A percentile compares a stretch with the other conserved stretches of the same genome.
Evolutionary conservation across 2,797 vertebrate genomes (phyloP).

Genomic region (Phrynocephalus vlangalii): DNA sequence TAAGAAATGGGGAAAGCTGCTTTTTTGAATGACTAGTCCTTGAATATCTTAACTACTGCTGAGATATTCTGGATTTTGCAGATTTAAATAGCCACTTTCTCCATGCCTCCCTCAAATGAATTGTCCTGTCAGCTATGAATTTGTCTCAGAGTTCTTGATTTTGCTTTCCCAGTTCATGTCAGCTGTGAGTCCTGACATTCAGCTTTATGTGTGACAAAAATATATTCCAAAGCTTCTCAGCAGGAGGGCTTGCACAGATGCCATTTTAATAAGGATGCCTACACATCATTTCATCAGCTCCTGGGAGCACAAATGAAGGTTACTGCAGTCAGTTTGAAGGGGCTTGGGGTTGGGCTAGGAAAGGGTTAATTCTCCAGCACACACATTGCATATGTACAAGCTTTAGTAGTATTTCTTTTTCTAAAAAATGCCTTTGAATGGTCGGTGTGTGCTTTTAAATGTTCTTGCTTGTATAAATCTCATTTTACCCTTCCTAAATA

Average conservation of each 20-base stretch:
- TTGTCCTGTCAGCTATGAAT: background rate
- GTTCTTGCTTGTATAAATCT: slow-evolving; percentile 2
- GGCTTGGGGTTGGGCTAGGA: background rate
- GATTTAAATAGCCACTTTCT: too few relatives aligned
- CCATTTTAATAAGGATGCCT: slow-evolving; percentile 3
- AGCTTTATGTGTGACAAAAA: background rate
- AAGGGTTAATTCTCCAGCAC: background rate
- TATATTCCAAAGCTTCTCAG: slow-evolving; percentile 2
- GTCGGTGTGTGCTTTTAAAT: background rate
- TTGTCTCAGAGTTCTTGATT: background rate
- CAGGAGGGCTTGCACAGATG: background rate
- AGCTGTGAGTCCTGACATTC: background rate
- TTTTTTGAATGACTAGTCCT: too few relatives aligned
- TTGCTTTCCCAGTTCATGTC: background rate
- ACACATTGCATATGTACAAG: background rate
- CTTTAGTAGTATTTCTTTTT: background rate
- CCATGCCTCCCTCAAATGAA: background rate
- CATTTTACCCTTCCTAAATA: background rate
- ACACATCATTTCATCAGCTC: background rate
- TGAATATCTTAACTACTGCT: too few relatives aligned
- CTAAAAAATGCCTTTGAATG: background rate
- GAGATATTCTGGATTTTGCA: too few relatives aligned
- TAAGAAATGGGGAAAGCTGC: too few relatives aligned
- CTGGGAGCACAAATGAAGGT: background rate
- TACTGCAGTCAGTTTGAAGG: background rate